Conservation (phyloP, 2,113 vertebrate genomes). For the Nibea coibor region DNA sequence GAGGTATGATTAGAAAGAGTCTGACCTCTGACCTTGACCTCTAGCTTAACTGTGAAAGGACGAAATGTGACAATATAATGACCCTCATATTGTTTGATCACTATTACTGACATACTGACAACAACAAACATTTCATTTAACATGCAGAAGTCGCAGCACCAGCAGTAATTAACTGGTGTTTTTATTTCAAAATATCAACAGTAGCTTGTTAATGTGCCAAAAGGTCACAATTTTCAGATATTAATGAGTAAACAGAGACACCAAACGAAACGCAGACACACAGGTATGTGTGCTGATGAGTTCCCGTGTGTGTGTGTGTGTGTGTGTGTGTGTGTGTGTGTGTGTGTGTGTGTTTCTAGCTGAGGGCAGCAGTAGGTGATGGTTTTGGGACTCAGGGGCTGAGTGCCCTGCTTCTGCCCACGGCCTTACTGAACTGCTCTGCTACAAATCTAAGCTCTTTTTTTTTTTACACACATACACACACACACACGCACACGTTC, state of each 20-base stretch:
- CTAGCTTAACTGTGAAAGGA: not conserved
- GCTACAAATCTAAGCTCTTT: slow-evolving; percentile 33
- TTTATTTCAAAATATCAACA: not conserved
- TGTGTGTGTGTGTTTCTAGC: slow-evolving; percentile 23
- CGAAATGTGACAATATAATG: not conserved
- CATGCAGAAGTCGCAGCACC: not conserved
- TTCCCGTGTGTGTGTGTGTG: not conserved
- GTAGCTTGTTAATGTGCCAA: not conserved
- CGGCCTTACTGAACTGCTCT: slow-evolving; percentile 32
- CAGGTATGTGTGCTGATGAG: not conserved
- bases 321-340: not conserved
- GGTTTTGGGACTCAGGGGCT: slow-evolving; percentile 27
- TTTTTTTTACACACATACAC: slow-evolving; percentile 9
- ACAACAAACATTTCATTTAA: no score
- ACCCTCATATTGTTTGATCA: not conserved
- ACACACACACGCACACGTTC: slow-evolving; percentile 4
- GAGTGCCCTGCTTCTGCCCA: slow-evolving; percentile 45
- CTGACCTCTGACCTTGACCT: not conserved
- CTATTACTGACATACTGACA: not conserved
- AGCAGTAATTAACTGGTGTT: not conserved
- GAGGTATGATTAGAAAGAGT: not conserved
- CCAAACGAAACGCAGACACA: not conserved
- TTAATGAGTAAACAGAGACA: not conserved
- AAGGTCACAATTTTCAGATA: not conserved
- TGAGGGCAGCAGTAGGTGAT: slow-evolving; percentile 24